Base-by-base conservation (phyloP, 2,888 invertebrate genomes). In the Lathronympha strigana region DNA sequence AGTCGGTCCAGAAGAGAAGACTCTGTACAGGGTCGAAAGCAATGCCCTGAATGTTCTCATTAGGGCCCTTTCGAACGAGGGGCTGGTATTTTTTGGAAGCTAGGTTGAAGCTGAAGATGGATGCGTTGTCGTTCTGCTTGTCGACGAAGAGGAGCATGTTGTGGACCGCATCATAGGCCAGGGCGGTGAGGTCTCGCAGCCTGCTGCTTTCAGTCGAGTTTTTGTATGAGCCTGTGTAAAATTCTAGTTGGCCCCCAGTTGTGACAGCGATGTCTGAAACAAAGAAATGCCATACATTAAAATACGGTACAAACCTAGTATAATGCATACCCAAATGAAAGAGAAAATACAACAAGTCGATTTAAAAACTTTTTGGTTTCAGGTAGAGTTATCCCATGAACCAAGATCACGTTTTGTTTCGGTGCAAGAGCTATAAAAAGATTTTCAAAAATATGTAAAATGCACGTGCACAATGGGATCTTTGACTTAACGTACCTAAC, bases 1-100 rank as follows among this genome's bases (percentile, higher is more conserved):
- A 90, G 78, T 97, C 96, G 0, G 96, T 95, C 97, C 97, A 98
- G 87, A 96, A 98, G 13, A 98, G 89, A 66, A 94, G 93, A 23
- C 94, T 93, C 50, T 94, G 92, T 0, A 94, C 83, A 0, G 94
- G 93, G 87, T 98, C 97, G 76, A 95, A 96, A 1, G 95, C 95
- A 69, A 98, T 86, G 5, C 96, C 96, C 79, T 95, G 93, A 43
- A 96, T 94, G 38, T 90, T 93, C 72, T 93, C 95, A 31, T 77
- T 74, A 31, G 92, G 92, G 70, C 85, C 92, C 66, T 83, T 93
- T 68, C 86, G 91, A 2, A 94, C 89, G 60, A 93, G 76, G 1
- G 88, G 81, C 61, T 86, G 84, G 69, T 82, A 84, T 71, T 87
- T 87, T 63, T 86, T 88, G 13, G 81, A 82, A 19, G 77, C 72